A percentile compares a stretch with the other conserved stretches of the same genome.
These are phyloP conservation scores for Temnothorax longispinosus DNA, from an alignment of 1,140 invertebrate genomes.

Conservation along the genomic window DNA sequence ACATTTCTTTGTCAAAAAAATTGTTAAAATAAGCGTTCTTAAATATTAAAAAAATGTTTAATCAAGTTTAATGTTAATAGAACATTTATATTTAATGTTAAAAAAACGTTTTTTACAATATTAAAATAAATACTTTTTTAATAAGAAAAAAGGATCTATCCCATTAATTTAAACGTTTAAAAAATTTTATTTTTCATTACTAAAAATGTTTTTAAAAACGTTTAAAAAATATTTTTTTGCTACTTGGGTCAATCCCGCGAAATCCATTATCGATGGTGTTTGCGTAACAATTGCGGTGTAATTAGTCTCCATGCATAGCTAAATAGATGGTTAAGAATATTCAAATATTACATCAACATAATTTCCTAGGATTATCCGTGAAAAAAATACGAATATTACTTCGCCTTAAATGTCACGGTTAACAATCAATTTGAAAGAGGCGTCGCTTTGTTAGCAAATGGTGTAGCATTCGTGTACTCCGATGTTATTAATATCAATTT, in stretches of 20 bases:
- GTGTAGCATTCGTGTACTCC: neutral
- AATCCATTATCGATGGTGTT: constrained; percentile 24
- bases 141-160: no score
- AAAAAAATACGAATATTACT: neutral
- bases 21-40: no score
- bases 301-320: constrained; percentile 27
- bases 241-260: neutral
- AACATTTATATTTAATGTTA: no score
- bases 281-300: constrained; percentile 31
- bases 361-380: neutral
- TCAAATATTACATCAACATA: constrained; percentile 4
- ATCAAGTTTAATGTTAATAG: no score
- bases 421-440: neutral
- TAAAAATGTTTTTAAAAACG: no score
- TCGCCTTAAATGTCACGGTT: neutral
- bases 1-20: no score
- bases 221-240: no score
- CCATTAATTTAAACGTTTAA: no score
- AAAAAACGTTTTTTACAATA: no score
- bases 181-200: no score
- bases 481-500: constrained; percentile 15
- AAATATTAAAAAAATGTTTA: no score
- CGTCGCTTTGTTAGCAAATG: neutral
- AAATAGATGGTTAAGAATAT: neutral
- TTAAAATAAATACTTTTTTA: no score